Base-by-base conservation (phyloP, 2,888 invertebrate genomes). In the Drosophila differens region DNA sequence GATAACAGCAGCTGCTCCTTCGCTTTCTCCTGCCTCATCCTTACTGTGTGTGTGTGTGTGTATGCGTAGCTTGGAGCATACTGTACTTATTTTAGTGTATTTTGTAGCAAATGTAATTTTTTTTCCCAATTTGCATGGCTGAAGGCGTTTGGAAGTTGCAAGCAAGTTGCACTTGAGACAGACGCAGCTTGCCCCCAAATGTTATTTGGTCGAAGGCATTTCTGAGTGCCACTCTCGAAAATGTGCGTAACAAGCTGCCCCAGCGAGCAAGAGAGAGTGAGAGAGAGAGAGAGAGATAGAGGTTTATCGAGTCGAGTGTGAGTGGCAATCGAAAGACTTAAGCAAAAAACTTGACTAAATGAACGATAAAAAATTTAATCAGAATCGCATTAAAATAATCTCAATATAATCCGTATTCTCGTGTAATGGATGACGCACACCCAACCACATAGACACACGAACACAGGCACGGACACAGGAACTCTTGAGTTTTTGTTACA, bases 121-220 rank as follows among this genome's bases (percentile, higher is more conserved):
- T 69, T 25, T 74, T 77, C 74, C 70, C 81, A 79, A 81, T 79
- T 79, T 82, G 82, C 79, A 82, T 78, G 82, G 55, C 82, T 52
- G 78, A 70, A 51, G 67, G 82, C 82, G 72, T 61, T 67, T 64
- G 81, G 55, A 59, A 70, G 70, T 59, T 66, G 66, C 51, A 33
- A 51, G 49, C 73, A 37, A 79, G 68, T 81, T 78, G 71, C 69
- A 65, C 84, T 81, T 58, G 84, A 83, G 81, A 83, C 81, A 81
- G 77, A 71, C 60, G 77, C 58, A 77, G 67, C 74, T 70, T 79
- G 70, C 28, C 49, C 60, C 30, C 41, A 35, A 44, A 70, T 80
- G 66, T 74, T 57, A 62, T 76, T 73, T 75, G 78, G 82, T 77
- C 67, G 67, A 54, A 33, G 59, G 65, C 82, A 73, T 51, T 44